phyloP scores from a whole-genome alignment of 2,888 invertebrate species.

The Psococerastis gibbosa region DNA sequence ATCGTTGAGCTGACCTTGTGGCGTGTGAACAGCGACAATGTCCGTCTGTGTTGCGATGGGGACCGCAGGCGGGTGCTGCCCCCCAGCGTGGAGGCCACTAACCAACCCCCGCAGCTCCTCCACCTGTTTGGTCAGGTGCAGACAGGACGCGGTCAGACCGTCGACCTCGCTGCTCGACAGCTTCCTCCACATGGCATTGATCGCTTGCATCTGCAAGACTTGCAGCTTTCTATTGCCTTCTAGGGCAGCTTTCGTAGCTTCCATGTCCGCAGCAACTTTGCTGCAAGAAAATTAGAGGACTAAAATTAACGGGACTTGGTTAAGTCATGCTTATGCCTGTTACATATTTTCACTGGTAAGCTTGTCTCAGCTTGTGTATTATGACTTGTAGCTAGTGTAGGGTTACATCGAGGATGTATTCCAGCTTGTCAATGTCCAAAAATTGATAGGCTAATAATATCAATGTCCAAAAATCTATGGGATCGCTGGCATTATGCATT shows the following conservation, averaged over 20 bases:
- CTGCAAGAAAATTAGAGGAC: slow-evolving; percentile 27
- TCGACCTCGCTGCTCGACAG: slow-evolving; percentile 30
- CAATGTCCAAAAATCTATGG: slow-evolving; percentile 10
- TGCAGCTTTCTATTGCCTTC: slow-evolving; percentile 73
- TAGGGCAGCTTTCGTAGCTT: slow-evolving; percentile 62
- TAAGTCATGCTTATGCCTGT: too few relatives aligned
- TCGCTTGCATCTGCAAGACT: slow-evolving; percentile 76
- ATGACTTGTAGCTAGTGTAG: too few relatives aligned
- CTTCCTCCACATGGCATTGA: slow-evolving; percentile 76
- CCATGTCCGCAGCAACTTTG: slow-evolving; percentile 65
- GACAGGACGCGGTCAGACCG: slow-evolving; percentile 14
- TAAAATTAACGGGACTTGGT: too few relatives aligned
- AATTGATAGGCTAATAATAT: too few relatives aligned
- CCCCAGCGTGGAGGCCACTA: background rate
- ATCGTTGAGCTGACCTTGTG: too few relatives aligned
- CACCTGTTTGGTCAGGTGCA: slow-evolving; percentile 22
- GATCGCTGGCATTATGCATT: background rate
- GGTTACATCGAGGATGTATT: too few relatives aligned
- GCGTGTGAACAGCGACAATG: slow-evolving; percentile 57
- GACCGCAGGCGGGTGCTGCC: background rate
- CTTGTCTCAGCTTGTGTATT: too few relatives aligned
- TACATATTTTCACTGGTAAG: too few relatives aligned
- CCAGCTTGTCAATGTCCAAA: too few relatives aligned
- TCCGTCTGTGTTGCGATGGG: slow-evolving; percentile 49
- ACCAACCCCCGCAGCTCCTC: slow-evolving; percentile 28